Percentiles rank a stretch among this genome's conserved stretches.
Evolutionary conservation across 2,113 vertebrate species (phyloP).

Genomic region (Mesoclemmys tuberculata): DNA sequence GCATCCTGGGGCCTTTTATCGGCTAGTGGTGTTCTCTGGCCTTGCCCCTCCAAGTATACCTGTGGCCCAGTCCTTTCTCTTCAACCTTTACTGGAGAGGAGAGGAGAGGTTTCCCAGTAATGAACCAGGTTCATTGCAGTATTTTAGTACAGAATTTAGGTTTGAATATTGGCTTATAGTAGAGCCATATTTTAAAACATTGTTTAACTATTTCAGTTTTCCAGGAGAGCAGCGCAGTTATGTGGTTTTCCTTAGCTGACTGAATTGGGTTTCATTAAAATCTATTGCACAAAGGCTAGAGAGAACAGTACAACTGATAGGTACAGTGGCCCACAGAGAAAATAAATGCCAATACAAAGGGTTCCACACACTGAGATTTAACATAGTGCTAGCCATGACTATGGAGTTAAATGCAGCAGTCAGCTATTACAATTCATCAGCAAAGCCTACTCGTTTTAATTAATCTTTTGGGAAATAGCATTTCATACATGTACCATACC

Average conservation of each 20-base stretch:
- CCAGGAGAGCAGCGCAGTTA: background rate
- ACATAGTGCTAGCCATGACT: background rate
- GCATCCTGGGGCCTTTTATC: background rate
- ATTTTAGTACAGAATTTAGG: background rate
- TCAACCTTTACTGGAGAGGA: background rate
- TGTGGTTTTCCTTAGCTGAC: rapidly evolving
- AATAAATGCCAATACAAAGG: conserved; percentile 16
- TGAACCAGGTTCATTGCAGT: background rate
- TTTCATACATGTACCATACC: conserved; percentile 39
- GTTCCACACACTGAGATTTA: background rate
- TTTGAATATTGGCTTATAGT: background rate
- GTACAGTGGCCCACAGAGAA: background rate
- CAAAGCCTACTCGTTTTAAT: conserved; percentile 12
- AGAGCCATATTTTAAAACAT: background rate
- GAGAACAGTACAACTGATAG: background rate
- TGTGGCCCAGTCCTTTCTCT: background rate
- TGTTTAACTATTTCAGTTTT: background rate
- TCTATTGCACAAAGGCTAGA: background rate
- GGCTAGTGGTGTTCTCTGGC: background rate
- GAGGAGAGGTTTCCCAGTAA: background rate
- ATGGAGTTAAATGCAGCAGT: conserved; percentile 47
- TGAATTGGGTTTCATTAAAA: background rate
- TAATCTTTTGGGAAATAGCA: conserved; percentile 61
- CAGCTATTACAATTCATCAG: conserved; percentile 22
- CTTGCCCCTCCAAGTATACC: background rate